These are phyloP conservation scores for Lacerta bilineata DNA, from an alignment of 2,797 vertebrate genomes.

Conservation along the genomic window DNA sequence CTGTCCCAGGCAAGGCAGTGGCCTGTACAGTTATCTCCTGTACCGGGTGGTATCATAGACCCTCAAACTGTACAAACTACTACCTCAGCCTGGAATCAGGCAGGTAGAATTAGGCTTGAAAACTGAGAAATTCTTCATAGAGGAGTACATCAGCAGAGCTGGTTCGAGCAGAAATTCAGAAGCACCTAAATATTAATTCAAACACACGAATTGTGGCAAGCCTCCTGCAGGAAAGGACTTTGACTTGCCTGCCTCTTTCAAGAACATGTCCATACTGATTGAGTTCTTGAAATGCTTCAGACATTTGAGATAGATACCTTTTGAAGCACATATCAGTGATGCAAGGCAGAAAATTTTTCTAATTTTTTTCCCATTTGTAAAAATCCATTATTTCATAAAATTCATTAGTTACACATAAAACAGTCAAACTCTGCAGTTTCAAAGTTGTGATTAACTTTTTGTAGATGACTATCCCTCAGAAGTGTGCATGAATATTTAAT, in stretches of 20 bases:
- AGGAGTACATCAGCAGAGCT: background rate
- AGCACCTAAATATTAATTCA: conserved; percentile 23
- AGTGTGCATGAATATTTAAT: background rate
- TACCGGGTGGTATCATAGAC: conserved; percentile 99
- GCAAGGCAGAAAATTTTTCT: background rate
- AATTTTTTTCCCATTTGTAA: background rate
- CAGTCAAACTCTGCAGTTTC: background rate
- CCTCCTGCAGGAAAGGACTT: conserved; percentile 32
- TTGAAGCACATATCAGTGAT: background rate
- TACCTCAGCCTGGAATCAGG: conserved; percentile 98
- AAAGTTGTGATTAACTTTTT: background rate
- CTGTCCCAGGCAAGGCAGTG: conserved; percentile 99
- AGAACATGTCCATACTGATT: background rate
- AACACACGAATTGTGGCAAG: conserved; percentile 49
- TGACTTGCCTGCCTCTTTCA: conserved; percentile 32
- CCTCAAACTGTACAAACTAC: conserved; percentile 99
- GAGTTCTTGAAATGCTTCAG: background rate
- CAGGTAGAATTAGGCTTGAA: conserved; percentile 63
- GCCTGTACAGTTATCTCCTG: conserved; percentile 99
- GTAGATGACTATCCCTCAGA: background rate
- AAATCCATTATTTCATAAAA: background rate
- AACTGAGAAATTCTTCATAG: conserved; percentile 73
- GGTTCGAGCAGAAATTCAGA: conserved; percentile 33
- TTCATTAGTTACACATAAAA: background rate
- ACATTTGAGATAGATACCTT: background rate